A percentile compares a stretch with the other conserved stretches of the same genome.
These are phyloP conservation scores for Lates japonicus DNA, from an alignment of 2,797 vertebrate genomes.

Conservation along the genomic window DNA sequence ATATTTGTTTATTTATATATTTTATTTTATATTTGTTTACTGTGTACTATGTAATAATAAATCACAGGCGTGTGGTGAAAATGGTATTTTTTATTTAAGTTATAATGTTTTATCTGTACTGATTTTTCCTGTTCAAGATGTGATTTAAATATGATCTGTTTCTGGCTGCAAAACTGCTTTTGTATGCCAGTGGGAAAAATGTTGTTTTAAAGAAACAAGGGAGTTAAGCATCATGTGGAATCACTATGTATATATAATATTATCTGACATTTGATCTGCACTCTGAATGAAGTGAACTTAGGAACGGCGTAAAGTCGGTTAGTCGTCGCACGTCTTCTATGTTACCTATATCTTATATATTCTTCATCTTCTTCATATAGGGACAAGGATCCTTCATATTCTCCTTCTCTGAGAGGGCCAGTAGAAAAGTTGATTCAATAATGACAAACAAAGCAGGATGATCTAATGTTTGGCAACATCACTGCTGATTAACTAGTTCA, in stretches of 20 bases:
- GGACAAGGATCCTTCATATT: conserved; percentile 38
- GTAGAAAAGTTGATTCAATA: conserved; percentile 49
- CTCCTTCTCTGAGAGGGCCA: conserved; percentile 28
- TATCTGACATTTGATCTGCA: not conserved
- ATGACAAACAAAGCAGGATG: conserved; percentile 74
- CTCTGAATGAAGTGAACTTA: not conserved
- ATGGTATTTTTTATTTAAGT: too few species aligned
- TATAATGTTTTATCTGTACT: too few species aligned
- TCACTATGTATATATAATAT: not conserved
- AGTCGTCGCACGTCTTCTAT: not conserved
- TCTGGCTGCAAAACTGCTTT: not conserved
- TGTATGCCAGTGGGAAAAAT: not conserved
- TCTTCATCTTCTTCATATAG: not conserved
- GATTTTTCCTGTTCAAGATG: too few species aligned
- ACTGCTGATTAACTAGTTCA: conserved; percentile 75
- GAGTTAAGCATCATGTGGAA: too few species aligned
- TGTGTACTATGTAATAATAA: too few species aligned
- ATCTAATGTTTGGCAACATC: conserved; percentile 80
- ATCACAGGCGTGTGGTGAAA: too few species aligned
- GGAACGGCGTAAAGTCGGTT: not conserved
- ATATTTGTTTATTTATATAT: too few species aligned
- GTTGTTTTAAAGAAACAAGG: too few species aligned
- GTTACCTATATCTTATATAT: not conserved
- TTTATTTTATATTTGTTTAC: too few species aligned
- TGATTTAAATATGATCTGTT: too few species aligned